A percentile compares a stretch with the other conserved stretches of the same genome.
phyloP scores from a whole-genome alignment of 2,888 invertebrate genomes.

The Dione juno region DNA sequence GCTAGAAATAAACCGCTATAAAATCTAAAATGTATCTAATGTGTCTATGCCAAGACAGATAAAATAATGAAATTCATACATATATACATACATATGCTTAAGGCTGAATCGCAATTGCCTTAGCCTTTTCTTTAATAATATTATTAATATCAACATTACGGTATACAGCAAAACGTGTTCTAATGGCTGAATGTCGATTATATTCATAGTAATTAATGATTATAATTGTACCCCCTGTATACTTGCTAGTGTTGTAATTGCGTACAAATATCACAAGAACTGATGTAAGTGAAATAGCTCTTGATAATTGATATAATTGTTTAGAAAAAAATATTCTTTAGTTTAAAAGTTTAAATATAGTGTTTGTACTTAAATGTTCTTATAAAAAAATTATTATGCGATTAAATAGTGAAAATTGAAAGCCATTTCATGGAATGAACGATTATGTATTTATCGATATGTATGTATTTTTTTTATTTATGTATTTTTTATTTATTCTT shows the following conservation, averaged over 20 bases:
- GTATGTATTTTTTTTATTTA: too few relatives aligned
- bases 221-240: neutral
- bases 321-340: neutral
- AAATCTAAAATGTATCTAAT: too few relatives aligned
- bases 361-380: neutral
- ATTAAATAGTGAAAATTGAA: neutral
- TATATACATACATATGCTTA: neutral
- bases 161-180: neutral
- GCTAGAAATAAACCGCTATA: too few relatives aligned
- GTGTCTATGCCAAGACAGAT: too few relatives aligned
- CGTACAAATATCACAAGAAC: conserved; percentile 6
- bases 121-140: neutral
- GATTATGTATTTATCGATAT: too few relatives aligned
- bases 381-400: neutral
- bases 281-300: conserved; percentile 4
- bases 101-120: neutral
- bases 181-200: conserved; percentile 6
- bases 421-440: neutral
- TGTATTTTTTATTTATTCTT: too few relatives aligned
- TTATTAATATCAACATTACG: neutral
- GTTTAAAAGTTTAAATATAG: conserved; percentile 5
- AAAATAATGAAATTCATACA: too few relatives aligned
- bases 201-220: neutral
- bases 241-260: neutral
- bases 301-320: conserved; percentile 13